These are phyloP conservation scores for Pterostichus madidus DNA, from an alignment of 2,888 invertebrate species.

Conservation along the genomic window DNA sequence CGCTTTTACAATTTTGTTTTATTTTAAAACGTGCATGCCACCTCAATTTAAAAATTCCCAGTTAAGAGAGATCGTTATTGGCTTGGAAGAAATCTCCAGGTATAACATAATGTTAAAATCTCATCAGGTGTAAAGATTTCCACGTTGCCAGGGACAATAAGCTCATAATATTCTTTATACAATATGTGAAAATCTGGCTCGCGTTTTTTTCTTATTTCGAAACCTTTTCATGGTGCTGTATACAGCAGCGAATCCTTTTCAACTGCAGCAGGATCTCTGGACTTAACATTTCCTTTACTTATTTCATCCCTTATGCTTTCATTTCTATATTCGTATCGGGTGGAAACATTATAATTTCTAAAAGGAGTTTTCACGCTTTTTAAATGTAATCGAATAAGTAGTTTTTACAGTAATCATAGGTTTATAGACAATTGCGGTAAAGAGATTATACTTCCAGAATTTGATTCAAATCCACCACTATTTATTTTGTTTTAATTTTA, in stretches of 20 bases:
- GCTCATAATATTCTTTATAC: slow-evolving; percentile 44
- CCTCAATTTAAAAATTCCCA: slow-evolving; percentile 13
- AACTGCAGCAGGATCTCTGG: slow-evolving; percentile 23
- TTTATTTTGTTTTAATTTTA: too few species aligned
- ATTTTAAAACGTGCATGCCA: slow-evolving; percentile 7
- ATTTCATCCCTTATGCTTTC: slow-evolving; percentile 40
- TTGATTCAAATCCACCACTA: too few species aligned
- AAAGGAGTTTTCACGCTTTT: slow-evolving; percentile 21
- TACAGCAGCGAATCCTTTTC: slow-evolving; percentile 29
- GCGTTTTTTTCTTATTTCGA: slow-evolving; percentile 21
- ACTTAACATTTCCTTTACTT: slow-evolving; percentile 45
- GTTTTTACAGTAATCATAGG: not conserved
- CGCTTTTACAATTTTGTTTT: slow-evolving; percentile 14
- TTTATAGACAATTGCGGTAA: too few species aligned
- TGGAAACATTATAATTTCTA: slow-evolving; percentile 34
- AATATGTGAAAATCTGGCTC: slow-evolving; percentile 34
- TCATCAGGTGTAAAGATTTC: slow-evolving; percentile 21
- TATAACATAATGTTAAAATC: slow-evolving; percentile 17
- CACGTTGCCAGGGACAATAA: slow-evolving; percentile 21
- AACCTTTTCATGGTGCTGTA: slow-evolving; percentile 43
- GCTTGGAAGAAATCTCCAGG: not conserved
- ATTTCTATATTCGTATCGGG: slow-evolving; percentile 36
- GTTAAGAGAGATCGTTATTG: not conserved
- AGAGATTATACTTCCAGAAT: too few species aligned
- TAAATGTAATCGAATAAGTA: not conserved